phyloP scores from a whole-genome alignment of 2,113 vertebrate genomes.

The Ceuthmochares aereus region DNA sequence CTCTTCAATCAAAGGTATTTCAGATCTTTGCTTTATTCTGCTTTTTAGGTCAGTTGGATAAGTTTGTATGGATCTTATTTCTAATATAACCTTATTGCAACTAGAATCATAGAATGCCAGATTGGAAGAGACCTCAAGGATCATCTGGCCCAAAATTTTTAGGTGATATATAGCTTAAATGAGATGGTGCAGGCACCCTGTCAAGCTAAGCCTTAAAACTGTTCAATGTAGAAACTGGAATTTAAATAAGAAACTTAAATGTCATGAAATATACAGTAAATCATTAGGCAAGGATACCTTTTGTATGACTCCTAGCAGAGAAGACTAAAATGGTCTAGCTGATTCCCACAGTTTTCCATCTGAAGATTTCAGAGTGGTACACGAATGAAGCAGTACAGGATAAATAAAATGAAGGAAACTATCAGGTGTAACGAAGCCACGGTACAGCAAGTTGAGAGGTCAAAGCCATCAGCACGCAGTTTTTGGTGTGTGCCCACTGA shows the following conservation, averaged over 20 bases:
- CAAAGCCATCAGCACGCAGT: background rate
- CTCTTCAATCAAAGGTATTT: background rate
- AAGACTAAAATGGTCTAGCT: background rate
- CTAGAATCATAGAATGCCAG: background rate
- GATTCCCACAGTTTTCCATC: background rate
- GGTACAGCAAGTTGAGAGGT: background rate
- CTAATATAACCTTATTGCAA: background rate
- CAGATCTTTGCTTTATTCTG: background rate
- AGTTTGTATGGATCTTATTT: background rate
- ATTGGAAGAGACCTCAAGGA: too few relatives aligned
- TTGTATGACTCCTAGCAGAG: background rate
- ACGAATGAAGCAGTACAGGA: fast-evolving
- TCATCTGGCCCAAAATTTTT: too few relatives aligned
- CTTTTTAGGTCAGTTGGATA: background rate
- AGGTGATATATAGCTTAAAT: too few relatives aligned
- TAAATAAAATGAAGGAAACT: background rate
- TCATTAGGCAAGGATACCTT: background rate
- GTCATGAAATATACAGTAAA: background rate
- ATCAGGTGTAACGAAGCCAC: fast-evolving
- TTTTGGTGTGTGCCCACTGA: background rate
- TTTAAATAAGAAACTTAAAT: background rate
- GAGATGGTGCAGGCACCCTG: too few relatives aligned
- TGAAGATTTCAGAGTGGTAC: fast-evolving
- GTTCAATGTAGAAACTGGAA: too few relatives aligned
- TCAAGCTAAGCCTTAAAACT: too few relatives aligned